Evolutionary conservation across 2,888 invertebrate genomes (phyloP), one percentile per base, ranked within the genome.

Genomic region (Chaitophorus viminalis): DNA sequence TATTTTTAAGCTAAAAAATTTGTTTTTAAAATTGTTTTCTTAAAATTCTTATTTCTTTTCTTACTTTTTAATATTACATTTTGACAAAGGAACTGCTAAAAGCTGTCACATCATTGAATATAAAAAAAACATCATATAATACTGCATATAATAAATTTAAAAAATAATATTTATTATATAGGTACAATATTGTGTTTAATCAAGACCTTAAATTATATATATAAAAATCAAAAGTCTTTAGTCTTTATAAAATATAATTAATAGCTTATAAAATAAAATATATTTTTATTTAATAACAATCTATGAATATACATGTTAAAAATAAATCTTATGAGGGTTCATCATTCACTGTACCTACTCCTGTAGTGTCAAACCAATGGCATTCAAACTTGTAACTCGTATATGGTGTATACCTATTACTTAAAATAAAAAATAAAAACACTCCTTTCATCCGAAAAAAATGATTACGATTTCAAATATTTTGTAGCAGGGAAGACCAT

Each of bases 261-360:
- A 82, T 25, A 52, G 21, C 31, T 33, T 52, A 25, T 33, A 46
- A 72, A 52, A 33, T 9, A 72, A 72, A 82, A 82, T 33, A 72
- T 31, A 82, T 14, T 72, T 52, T n/a, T 33, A 72, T 72, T 82
- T 54, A 33, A 76, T 46, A 11, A 46, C 46, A 46, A 46, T 46
- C 46, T 14, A 14, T 46, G 11, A 46, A 46, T 60, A 60, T 60
- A 60, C 9, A 11, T 39, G 52, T 72, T n/a, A 52, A 82, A 33
- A 82, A 82, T 54, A 82, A 77, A 77, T 54, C 54, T 74, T 60
- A 82, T 36, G 33, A 74, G 54, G 82, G 54, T 82, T 82, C 72
- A 82, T 70, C 46, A 54, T 82, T 82, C 74, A 74, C 33, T 82
- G 74, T 74, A 82, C 25, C n/a, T n/a, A n/a, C n/a, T 72, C 36